Evolutionary conservation across 2,888 invertebrate species (phyloP), one percentile per base, ranked within the genome.

Genomic region (Volucella zonaria): DNA sequence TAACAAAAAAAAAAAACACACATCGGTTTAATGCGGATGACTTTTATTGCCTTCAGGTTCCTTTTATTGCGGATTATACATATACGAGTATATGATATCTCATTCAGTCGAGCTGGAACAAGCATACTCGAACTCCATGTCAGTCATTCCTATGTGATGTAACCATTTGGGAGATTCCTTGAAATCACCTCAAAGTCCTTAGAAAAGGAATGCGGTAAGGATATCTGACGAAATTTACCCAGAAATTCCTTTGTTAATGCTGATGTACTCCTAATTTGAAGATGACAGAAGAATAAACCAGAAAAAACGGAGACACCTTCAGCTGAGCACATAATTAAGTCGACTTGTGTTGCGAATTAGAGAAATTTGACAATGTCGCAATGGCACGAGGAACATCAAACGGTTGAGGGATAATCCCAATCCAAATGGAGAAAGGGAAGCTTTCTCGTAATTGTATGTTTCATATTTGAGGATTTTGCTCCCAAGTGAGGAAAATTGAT

Each of bases 31-130:
- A 76, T 40, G 54, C 61, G 61, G 61, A 76, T 68, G 76, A 76
- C 68, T 76, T 76, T 76, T 76, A 76, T 76, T 59, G 67, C 59
- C 43, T 51, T 68, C 11, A 52, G 51, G 67, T 18, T 67, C 67
- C 47, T 76, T 76, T 76, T 76, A 76, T 61, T 67, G 67, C 45
- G 67, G 61, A 76, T 76, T 61, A 76, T 76, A 67, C 18, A 23
- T 23, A 23, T 23, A n/a, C 1, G 23, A 2, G 1, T 23, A 18
- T 18, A 18, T 18, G 18, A 18, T 75, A 67, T 76, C 76, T 67
- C 59, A 61, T 76, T 76, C 76, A 68, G 68, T 68, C 45, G 38
- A 31, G 31, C 52, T 59, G 59, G 52, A 43, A 51, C 1, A 12
- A 49, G 59, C 49, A 51, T 31, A 31, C 31, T 31, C 23, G 47